Conservation (phyloP, 2,797 vertebrate genomes). For the Poecilia wingei region DNA sequence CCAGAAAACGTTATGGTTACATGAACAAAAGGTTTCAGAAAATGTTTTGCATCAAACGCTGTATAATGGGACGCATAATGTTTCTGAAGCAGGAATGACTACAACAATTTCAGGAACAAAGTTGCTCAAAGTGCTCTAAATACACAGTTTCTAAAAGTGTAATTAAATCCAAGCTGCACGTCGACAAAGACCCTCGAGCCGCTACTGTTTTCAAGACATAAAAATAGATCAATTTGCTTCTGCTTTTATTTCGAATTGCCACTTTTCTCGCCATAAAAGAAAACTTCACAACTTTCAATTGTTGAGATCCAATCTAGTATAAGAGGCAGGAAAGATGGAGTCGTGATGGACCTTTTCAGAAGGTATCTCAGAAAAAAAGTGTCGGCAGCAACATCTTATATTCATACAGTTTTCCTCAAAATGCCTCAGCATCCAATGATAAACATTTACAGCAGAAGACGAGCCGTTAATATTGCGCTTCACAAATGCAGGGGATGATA, state of each 20-base stretch:
- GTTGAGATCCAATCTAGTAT: conserved; percentile 16
- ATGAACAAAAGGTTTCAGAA: not conserved
- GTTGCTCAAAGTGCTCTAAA: not conserved
- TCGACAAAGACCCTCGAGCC: not conserved
- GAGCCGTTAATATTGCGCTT: conserved; percentile 42
- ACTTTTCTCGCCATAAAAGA: not conserved
- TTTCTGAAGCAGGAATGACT: not conserved
- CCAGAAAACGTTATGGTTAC: not conserved
- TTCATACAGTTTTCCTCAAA: conserved; percentile 46
- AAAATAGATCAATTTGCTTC: conserved; percentile 2
- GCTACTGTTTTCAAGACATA: not conserved
- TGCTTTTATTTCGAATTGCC: not conserved
- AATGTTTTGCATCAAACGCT: not conserved
- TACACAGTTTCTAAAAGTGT: not conserved
- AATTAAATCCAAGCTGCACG: not conserved
- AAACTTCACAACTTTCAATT: not conserved
- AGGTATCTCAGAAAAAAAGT: conserved; percentile 31
- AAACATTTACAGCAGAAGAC: conserved; percentile 46
- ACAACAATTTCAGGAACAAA: not conserved
- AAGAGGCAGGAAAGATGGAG: conserved; percentile 32
- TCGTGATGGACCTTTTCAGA: conserved; percentile 31
- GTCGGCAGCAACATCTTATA: conserved; percentile 13
- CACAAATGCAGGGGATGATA: conserved; percentile 6
- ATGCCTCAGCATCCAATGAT: conserved; percentile 40
- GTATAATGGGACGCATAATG: too few relatives aligned